These are phyloP conservation scores for Hipparchia semele DNA, from an alignment of 2,888 invertebrate species.

Conservation along the genomic window DNA sequence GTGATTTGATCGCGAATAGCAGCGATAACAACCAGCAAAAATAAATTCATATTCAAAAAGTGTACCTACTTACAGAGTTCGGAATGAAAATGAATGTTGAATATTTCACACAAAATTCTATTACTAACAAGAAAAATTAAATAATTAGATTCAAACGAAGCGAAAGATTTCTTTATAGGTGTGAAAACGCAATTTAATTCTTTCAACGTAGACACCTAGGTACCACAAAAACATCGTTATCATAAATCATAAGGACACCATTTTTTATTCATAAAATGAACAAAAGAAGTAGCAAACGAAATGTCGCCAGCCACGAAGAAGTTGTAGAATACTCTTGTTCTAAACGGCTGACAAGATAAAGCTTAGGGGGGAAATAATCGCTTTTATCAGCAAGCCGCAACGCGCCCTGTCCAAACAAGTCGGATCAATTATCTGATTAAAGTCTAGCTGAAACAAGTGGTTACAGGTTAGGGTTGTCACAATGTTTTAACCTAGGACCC, in stretches of 20 bases:
- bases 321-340: slow-evolving; percentile 12
- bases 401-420: slow-evolving; percentile 38
- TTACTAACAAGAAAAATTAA: not conserved
- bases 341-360: slow-evolving; percentile 18
- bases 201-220: not conserved
- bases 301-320: not conserved
- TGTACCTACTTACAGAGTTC: too few relatives aligned
- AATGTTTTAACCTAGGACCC: not conserved
- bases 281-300: slow-evolving; percentile 15
- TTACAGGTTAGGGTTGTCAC: slow-evolving; percentile 1
- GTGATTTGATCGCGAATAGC: too few relatives aligned
- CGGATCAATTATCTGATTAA: slow-evolving; percentile 41
- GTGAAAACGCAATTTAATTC: not conserved
- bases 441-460: slow-evolving; percentile 29
- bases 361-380: slow-evolving; percentile 9
- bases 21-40: too few relatives aligned
- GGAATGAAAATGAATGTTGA: too few relatives aligned
- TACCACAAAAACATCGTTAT: slow-evolving; percentile 9
- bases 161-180: not conserved
- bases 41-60: too few relatives aligned
- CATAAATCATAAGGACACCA: slow-evolving; percentile 10
- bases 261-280: slow-evolving; percentile 13
- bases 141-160: not conserved
- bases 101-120: too few relatives aligned
- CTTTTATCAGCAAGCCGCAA: slow-evolving; percentile 37